Conservation (phyloP, 2,797 vertebrate species). For the Sandelia bainsii region DNA sequence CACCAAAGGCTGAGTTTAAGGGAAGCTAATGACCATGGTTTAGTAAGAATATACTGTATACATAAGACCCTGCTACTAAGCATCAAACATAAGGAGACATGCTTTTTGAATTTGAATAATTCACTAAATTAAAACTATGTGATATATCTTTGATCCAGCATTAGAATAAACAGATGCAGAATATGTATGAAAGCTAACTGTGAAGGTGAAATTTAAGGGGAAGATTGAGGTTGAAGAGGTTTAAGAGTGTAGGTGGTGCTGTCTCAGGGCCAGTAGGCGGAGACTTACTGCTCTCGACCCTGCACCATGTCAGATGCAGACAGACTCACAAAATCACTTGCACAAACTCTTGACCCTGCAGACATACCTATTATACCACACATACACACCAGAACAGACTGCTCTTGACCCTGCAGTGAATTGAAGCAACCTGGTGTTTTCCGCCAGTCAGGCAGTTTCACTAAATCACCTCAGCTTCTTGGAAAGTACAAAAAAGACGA, state of each 20-base stretch:
- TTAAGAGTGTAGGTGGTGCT: slow-evolving; percentile 32
- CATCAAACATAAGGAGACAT: slow-evolving; percentile 34
- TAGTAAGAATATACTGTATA: background rate
- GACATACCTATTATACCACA: slow-evolving; percentile 25
- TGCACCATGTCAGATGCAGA: slow-evolving; percentile 18
- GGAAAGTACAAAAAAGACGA: background rate
- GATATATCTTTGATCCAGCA: slow-evolving; percentile 7
- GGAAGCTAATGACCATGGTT: slow-evolving; percentile 14
- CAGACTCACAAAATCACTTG: slow-evolving; percentile 29
- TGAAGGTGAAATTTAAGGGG: slow-evolving; percentile 43
- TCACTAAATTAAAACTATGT: slow-evolving; percentile 15
- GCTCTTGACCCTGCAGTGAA: slow-evolving; percentile 35
- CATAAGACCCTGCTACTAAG: background rate
- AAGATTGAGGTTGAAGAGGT: slow-evolving; percentile 43
- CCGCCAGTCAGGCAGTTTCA: background rate
- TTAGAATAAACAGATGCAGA: slow-evolving; percentile 15
- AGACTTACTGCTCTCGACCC: slow-evolving; percentile 51
- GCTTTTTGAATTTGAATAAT: slow-evolving; percentile 48
- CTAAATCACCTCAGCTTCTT: slow-evolving; percentile 10
- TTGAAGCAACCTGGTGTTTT: slow-evolving; percentile 36
- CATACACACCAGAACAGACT: slow-evolving; percentile 14
- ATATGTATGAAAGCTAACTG: slow-evolving; percentile 31
- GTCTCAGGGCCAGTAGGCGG: slow-evolving; percentile 46
- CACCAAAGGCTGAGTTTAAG: slow-evolving; percentile 17
- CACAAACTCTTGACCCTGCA: slow-evolving; percentile 40